A percentile compares a stretch with the other conserved stretches of the same genome.
Conservation (phyloP, 2,888 invertebrate species). For the Bombyx huttoni region DNA sequence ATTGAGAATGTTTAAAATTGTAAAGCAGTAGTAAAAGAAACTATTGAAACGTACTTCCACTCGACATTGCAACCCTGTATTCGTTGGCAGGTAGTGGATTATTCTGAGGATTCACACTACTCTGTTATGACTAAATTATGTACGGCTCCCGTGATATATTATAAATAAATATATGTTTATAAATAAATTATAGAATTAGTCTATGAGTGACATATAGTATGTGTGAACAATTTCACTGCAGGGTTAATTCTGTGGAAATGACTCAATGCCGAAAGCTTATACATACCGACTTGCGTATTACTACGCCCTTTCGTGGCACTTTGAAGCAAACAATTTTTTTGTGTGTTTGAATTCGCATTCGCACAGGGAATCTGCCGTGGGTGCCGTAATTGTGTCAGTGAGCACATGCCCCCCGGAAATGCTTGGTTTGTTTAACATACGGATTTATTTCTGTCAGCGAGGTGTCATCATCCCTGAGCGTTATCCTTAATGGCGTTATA, state of each 20-base stretch:
- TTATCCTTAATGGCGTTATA: constrained; percentile 34
- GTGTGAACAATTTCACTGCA: constrained; percentile 35
- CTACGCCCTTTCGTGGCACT: constrained; percentile 49
- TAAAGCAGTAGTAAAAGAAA: too few species aligned
- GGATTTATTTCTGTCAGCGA: constrained; percentile 60
- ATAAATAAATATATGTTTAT: too few species aligned
- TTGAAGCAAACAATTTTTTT: constrained; percentile 25
- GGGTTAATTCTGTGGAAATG: constrained; percentile 47
- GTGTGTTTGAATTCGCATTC: not conserved
- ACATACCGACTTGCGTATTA: constrained; percentile 48
- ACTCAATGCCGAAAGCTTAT: constrained; percentile 35
- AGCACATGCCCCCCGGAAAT: constrained; percentile 58
- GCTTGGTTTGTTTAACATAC: constrained; percentile 63
- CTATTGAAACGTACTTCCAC: too few species aligned
- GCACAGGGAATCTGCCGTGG: not conserved
- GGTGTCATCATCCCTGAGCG: constrained; percentile 55
- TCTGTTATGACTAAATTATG: too few species aligned
- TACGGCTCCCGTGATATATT: too few species aligned
- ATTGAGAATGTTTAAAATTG: too few species aligned
- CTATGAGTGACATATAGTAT: not conserved
- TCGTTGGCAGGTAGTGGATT: too few species aligned
- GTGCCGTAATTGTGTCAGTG: constrained; percentile 42
- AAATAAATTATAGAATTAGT: too few species aligned
- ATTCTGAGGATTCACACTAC: too few species aligned
- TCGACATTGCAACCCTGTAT: too few species aligned